phyloP scores from a whole-genome alignment of 2,888 invertebrate genomes.

The Drosophila paranaensis region DNA sequence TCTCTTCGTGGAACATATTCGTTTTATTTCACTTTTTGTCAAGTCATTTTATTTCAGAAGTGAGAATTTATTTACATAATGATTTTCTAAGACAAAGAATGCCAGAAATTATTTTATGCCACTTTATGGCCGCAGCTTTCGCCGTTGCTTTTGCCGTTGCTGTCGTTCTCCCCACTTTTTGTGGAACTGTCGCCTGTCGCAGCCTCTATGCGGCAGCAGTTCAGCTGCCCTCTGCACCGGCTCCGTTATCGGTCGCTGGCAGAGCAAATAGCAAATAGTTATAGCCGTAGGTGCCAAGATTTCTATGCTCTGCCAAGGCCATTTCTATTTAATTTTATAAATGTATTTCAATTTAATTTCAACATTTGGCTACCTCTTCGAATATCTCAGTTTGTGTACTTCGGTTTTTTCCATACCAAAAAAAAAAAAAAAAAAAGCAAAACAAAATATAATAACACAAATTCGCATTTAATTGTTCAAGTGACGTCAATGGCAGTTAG shows the following conservation, averaged over 20 bases:
- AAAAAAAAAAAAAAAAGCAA: background rate
- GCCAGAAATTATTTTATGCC: constrained; percentile 75
- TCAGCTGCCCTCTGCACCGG: background rate
- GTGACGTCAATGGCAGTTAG: constrained; percentile 73
- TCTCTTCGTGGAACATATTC: background rate
- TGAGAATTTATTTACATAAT: constrained; percentile 78
- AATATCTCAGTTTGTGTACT: constrained; percentile 25
- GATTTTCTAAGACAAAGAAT: constrained; percentile 75
- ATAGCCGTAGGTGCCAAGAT: constrained; percentile 70
- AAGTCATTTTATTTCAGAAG: constrained; percentile 75
- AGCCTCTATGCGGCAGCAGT: constrained; percentile 14
- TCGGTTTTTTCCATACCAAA: constrained; percentile 58
- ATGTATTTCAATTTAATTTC: constrained; percentile 64
- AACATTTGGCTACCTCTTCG: constrained; percentile 27
- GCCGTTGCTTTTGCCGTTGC: background rate
- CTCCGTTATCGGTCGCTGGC: constrained; percentile 41
- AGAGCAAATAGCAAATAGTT: constrained; percentile 63
- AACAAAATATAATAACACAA: constrained; percentile 16
- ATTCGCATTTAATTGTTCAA: constrained; percentile 58
- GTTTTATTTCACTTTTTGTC: constrained; percentile 44
- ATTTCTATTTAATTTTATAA: constrained; percentile 63
- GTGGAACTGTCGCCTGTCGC: background rate
- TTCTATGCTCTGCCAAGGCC: constrained; percentile 68
- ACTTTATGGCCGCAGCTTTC: constrained; percentile 61
- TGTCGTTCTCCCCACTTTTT: constrained; percentile 9